These are phyloP conservation scores for Operophtera brumata DNA, from an alignment of 2,888 invertebrate genomes.

Conservation along the genomic window DNA sequence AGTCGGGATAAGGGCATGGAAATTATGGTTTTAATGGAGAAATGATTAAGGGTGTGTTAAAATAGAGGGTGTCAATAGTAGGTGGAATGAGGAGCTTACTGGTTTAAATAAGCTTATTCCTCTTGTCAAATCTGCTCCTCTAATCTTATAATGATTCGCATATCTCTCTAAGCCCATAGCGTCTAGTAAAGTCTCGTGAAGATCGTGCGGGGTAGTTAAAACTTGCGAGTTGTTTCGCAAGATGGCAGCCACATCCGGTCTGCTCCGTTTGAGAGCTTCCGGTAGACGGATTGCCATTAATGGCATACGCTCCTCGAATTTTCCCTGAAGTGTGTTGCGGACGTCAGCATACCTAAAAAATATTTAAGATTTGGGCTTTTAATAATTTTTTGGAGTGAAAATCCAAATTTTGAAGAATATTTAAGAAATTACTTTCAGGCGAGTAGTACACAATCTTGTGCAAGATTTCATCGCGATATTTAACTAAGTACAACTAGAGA, in stretches of 20 bases:
- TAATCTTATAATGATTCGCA: conserved; percentile 55
- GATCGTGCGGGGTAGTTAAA: conserved; percentile 90
- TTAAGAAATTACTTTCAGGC: no score
- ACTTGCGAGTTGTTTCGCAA: conserved; percentile 68
- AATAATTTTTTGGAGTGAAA: no score
- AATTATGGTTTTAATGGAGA: no score
- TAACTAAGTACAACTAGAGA: no score
- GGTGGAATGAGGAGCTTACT: conserved; percentile 54
- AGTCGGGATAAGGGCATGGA: no score
- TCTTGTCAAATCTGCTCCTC: conserved; percentile 77
- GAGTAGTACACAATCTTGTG: no score
- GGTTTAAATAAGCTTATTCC: conserved; percentile 83
- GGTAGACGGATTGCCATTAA: conserved; percentile 85
- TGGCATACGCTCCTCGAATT: conserved; percentile 39
- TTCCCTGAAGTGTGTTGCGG: conserved; percentile 35
- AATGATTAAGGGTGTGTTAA: no score
- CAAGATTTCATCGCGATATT: no score
- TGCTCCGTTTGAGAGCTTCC: conserved; percentile 81
- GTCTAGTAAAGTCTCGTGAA: conserved; percentile 84
- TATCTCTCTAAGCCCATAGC: conserved; percentile 77
- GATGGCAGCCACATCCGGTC: conserved; percentile 80
- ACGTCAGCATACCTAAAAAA: conserved; percentile 26
- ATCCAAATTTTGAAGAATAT: no score
- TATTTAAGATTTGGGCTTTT: no score
- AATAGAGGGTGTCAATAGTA: no score